Evolutionary conservation across 92 coral and sea anemone species (phyloP), one percentile per base, ranked within the genome.

Genomic region (Porites divaricata): DNA sequence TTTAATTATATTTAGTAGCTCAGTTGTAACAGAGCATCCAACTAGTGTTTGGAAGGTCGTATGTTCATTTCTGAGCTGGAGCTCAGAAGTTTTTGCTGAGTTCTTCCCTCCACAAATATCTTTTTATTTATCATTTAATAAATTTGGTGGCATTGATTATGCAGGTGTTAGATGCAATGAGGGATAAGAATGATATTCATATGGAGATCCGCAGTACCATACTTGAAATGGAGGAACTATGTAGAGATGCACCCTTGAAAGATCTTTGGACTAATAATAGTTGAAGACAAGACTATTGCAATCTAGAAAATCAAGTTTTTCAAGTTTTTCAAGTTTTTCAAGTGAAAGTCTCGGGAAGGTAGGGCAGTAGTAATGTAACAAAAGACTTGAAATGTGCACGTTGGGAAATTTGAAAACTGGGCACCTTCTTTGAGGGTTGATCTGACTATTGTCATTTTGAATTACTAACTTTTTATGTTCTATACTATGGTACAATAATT

Each of bases 101-200:
- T 35, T 35, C 45, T 35, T 35, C 45, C 4, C 0, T 35, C 45
- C 45, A 35, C 5, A 35, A 35, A 35, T 35, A 35, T 4, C 45
- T 35, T 35, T 4, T 35, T 4, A 0, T 35, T 4, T 35, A 41
- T 74, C 3, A 45, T 12, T 6, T 1, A 4, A 19, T 70, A 48
- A 51, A 12, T 35, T 26, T 19, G 76, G 20, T 65, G 45, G 67
- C 66, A 20, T 68, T 19, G 77, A 35, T 35, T 35, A 4, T 84
- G 22, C 64, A 96, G 99, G 94, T 95, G 56, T 74, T 96, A 23
- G 95, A 96, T 82, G 99, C 99, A 8, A 78, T 89, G 26, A 82
- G 80, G 75, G 65, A 85, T 11, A 79, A 87, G 56, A 95, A 95
- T 21, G 93, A 92, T 21, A 76, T 96, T 61, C 98, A 96, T 51